Evolutionary conservation across 2,113 vertebrate genomes (phyloP), one percentile per base, ranked within the genome.

Genomic region (Spea bombifrons): DNA sequence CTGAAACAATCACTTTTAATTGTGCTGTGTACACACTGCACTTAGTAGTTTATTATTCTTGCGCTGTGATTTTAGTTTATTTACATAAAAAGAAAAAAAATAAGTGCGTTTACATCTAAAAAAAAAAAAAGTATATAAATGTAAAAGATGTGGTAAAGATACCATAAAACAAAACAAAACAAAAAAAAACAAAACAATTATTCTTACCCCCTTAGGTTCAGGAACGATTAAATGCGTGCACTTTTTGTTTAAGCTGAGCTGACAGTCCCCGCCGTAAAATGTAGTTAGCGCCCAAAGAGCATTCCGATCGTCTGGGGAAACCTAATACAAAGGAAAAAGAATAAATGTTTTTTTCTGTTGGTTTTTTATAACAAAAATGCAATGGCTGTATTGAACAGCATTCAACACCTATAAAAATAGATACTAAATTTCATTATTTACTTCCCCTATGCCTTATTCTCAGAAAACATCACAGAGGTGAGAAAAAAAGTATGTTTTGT

Each of bases 221-320:
- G 95, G 95, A 71, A 97, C 94, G 65, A 99, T 90, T 86, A 99
- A 87, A 83, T 99, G 97, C 8, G 97, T 98, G 83, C 96, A 96
- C 82, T 94, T 96, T 86, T 94, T 96, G 88, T 96, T 96, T 82
- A 99, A 94, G 83, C 88, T 94, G 75, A 99, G 94, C 87, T 94
- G 95, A 89, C 97, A 99, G 65, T 92, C 92, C 3, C 97, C 97
- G 65, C 97, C 97, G 79, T 97, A 93, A 89, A 98, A 99, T 3
- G 97, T 99, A 46, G 98, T 83, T 86, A 96, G 90, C n/a, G 97
- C 97, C 97, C 97, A 99, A 66, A 99, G 90, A 1, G 92, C 75
- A 55, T 84, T 95, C 73, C 97, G 94, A 85, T 99, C 97, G 55
- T 93, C 95, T 55, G 91, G 84, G 0, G 94, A 94, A 84, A 99